Percentiles rank a stretch among this genome's conserved stretches.
These are phyloP conservation scores for Chionomys nivalis DNA, from an alignment of 2,113 vertebrate species.

Conservation along the genomic window DNA sequence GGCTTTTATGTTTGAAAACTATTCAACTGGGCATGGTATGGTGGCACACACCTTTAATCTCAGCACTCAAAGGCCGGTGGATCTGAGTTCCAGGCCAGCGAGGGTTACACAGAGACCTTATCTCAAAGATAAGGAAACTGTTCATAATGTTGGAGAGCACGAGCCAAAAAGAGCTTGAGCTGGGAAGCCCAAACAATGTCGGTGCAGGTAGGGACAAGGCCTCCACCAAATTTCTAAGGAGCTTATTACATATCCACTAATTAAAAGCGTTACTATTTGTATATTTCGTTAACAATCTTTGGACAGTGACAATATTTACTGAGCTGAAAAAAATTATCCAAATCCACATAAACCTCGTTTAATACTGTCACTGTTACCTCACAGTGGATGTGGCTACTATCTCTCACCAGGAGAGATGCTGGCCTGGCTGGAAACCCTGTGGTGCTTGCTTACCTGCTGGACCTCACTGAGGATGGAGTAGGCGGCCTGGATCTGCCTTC, in stretches of 20 bases:
- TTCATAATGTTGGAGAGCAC: neutral
- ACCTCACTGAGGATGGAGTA: conserved; percentile 97
- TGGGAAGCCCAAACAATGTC: neutral
- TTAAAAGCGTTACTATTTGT: neutral
- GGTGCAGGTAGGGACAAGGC: neutral
- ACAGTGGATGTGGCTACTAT: neutral
- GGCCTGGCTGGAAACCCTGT: neutral
- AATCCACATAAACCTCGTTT: neutral
- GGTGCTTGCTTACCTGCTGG: conserved; percentile 91
- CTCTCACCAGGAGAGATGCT: neutral
- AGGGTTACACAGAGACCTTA: neutral
- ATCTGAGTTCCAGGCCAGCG: neutral
- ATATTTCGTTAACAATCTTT: neutral
- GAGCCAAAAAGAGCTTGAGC: neutral
- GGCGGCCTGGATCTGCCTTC: conserved; percentile 97
- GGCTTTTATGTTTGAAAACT: neutral
- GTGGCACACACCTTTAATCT: neutral
- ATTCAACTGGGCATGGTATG: neutral
- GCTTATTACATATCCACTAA: neutral
- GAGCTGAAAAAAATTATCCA: neutral
- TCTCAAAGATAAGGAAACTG: neutral
- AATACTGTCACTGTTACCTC: neutral
- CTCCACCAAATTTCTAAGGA: neutral
- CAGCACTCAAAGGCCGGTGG: neutral
- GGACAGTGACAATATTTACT: neutral